Evolutionary conservation across 2,113 vertebrate species (phyloP).

Genomic region (Monarcha castaneiventris): DNA sequence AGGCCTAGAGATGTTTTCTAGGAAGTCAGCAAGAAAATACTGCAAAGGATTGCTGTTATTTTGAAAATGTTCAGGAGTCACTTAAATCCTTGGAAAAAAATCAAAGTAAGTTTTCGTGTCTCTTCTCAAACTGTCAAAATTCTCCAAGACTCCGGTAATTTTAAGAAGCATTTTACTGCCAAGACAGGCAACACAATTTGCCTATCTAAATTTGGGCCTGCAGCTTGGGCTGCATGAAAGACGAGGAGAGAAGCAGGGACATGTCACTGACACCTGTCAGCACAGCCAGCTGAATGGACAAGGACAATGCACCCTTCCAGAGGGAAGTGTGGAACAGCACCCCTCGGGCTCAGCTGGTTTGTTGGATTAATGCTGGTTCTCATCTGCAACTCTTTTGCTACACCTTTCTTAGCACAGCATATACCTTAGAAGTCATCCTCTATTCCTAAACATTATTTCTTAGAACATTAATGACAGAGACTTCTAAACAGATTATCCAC

Average conservation of each 20-base stretch:
- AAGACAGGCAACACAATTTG: background rate
- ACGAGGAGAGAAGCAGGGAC: background rate
- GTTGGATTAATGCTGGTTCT: background rate
- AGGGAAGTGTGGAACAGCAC: background rate
- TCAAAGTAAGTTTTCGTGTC: background rate
- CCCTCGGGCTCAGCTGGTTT: accelerated
- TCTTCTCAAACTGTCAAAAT: slow-evolving; percentile 1
- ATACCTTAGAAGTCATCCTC: background rate
- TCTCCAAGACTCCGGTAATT: background rate
- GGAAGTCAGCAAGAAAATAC: background rate
- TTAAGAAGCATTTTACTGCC: background rate
- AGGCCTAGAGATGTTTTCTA: background rate
- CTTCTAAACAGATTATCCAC: background rate
- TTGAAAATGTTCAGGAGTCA: background rate
- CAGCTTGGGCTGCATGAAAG: background rate
- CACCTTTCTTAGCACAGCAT: background rate
- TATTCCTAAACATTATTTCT: background rate
- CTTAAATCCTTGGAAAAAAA: background rate
- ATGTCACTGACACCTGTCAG: background rate
- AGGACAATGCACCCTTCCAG: background rate
- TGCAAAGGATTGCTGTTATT: background rate
- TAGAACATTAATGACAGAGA: background rate
- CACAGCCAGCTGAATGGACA: background rate
- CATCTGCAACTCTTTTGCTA: background rate
- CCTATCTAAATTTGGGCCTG: background rate